A percentile compares a stretch with the other conserved stretches of the same genome.
Evolutionary conservation across 2,797 vertebrate species (phyloP).

Genomic region (Lepidocolaptes lacrymiger): DNA sequence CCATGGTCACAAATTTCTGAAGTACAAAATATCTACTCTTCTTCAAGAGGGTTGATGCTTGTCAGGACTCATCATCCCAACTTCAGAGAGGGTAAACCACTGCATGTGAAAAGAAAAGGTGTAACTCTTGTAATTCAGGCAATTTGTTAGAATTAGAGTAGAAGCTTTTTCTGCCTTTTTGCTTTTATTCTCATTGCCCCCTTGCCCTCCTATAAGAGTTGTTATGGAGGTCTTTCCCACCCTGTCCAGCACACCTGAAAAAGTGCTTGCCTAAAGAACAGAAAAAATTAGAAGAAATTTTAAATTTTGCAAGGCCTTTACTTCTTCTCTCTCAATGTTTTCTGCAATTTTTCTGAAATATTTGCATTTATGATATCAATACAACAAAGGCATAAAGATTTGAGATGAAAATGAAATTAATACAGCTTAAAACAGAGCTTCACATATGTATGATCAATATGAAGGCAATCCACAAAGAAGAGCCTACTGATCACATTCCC

Average conservation of each 20-base stretch:
- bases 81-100: neutral
- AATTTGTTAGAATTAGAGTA: neutral
- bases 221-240: neutral
- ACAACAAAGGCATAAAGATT: neutral
- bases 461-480: neutral
- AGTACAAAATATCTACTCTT: neutral
- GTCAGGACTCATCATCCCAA: neutral
- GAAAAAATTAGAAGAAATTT: neutral
- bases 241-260: neutral
- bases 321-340: neutral
- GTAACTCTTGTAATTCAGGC: neutral
- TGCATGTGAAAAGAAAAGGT: neutral
- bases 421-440: neutral
- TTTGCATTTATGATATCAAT: neutral
- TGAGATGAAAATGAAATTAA: neutral
- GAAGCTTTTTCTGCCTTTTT: neutral
- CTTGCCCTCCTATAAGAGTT: neutral
- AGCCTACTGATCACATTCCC: neutral
- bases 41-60: neutral
- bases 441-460: neutral
- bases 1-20: fast-evolving
- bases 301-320: neutral
- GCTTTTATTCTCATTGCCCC: neutral
- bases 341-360: neutral
- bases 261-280: neutral